These are phyloP conservation scores for Paraescarpia echinospica DNA, from an alignment of 1,140 invertebrate species.

Conservation along the genomic window DNA sequence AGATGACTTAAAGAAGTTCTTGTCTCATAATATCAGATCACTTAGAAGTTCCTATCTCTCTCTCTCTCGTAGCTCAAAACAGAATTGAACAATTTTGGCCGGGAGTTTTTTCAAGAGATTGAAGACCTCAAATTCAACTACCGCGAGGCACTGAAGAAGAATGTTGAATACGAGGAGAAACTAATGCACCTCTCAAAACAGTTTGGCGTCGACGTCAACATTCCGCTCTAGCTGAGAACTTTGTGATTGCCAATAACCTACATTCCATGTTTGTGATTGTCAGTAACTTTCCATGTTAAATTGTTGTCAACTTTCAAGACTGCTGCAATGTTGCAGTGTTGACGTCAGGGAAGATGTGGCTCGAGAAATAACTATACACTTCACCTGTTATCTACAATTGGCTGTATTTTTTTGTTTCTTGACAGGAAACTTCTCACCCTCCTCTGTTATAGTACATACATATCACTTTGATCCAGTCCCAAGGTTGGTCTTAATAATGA, in stretches of 20 bases:
- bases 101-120: conserved; percentile 58
- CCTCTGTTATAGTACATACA: no score
- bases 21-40: no score
- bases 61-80: conserved; percentile 50
- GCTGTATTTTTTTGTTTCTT: not conserved
- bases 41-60: conserved; percentile 9
- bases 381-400: no score
- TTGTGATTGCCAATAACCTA: not conserved
- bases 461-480: no score
- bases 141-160: conserved; percentile 51
- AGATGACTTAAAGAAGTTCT: no score
- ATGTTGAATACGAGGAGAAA: conserved; percentile 52
- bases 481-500: no score
- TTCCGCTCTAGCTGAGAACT: conserved; percentile 28
- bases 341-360: no score
- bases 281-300: not conserved
- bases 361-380: no score
- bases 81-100: conserved; percentile 56
- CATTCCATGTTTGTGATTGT: not conserved
- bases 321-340: no score
- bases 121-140: conserved; percentile 58
- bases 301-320: not conserved
- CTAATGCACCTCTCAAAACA: conserved; percentile 44
- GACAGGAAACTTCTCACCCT: no score
- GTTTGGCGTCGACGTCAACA: conserved; percentile 45